phyloP scores from a whole-genome alignment of 2,888 invertebrate species.

The Coronaproctus castanopsis region DNA sequence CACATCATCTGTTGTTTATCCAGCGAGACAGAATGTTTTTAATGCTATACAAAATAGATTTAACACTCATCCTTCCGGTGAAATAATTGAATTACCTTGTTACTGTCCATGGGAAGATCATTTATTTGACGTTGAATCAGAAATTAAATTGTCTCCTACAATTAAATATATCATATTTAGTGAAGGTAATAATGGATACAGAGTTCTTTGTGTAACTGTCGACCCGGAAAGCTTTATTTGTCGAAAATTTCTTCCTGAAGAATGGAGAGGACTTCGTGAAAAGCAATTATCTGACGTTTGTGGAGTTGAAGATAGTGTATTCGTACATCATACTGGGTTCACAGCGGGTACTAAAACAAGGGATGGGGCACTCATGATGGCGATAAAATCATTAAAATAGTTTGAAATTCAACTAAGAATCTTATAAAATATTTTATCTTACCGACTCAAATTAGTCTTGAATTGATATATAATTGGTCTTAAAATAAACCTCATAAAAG shows the following conservation, averaged over 20 bases:
- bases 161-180: constrained; percentile 51
- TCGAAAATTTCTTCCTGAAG: constrained; percentile 54
- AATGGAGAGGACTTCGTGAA: constrained; percentile 72
- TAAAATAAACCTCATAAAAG: too few species aligned
- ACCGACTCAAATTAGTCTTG: too few species aligned
- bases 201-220: constrained; percentile 68
- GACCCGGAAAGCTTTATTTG: constrained; percentile 43
- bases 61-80: constrained; percentile 47
- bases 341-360: constrained; percentile 70
- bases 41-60: constrained; percentile 45
- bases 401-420: too few species aligned
- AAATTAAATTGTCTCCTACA: constrained; percentile 37
- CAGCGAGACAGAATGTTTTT: constrained; percentile 58
- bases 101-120: constrained; percentile 84
- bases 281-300: constrained; percentile 43
- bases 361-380: constrained; percentile 73
- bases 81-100: constrained; percentile 52
- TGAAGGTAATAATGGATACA: constrained; percentile 46
- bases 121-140: constrained; percentile 58
- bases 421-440: too few species aligned
- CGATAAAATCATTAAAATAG: constrained; percentile 43
- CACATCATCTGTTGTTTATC: constrained; percentile 24
- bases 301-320: constrained; percentile 53
- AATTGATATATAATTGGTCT: too few species aligned
- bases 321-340: constrained; percentile 78